Conservation (phyloP, 2,797 vertebrate species). For the Intellagama lesueurii region DNA sequence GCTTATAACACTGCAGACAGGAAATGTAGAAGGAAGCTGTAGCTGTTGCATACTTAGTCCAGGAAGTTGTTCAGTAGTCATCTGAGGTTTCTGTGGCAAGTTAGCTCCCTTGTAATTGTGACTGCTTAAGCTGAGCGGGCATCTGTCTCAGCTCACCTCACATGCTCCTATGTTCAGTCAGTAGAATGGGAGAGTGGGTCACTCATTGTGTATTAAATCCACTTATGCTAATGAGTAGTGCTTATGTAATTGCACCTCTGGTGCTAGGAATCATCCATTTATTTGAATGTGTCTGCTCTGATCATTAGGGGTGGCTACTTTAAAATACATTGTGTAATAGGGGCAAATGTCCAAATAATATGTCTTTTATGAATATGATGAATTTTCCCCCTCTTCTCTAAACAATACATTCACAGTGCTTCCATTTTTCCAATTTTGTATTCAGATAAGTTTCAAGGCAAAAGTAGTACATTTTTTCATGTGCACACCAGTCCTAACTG, state of each 20-base stretch:
- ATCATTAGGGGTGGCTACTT: background rate
- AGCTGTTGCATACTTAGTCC: constrained; percentile 33
- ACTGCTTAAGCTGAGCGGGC: constrained; percentile 58
- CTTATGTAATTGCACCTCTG: constrained; percentile 29
- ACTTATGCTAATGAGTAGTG: constrained; percentile 66
- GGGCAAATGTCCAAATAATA: background rate
- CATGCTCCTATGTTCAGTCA: constrained; percentile 58
- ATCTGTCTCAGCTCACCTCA: constrained; percentile 52
- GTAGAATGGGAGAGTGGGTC: constrained; percentile 47
- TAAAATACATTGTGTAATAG: background rate
- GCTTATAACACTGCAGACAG: background rate
- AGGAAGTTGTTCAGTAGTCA: constrained; percentile 65
- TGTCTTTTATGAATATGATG: background rate
- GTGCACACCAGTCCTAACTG: background rate
- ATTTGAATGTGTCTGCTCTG: background rate
- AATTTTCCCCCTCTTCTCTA: background rate
- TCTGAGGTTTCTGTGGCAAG: constrained; percentile 70
- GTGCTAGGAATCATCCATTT: constrained; percentile 46
- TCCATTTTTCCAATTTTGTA: background rate
- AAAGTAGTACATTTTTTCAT: background rate
- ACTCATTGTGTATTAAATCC: constrained; percentile 69
- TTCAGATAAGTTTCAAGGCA: background rate
- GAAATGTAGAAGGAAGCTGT: constrained; percentile 49
- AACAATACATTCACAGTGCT: background rate
- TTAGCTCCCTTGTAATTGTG: constrained; percentile 58